phyloP scores from a whole-genome alignment of 2,113 vertebrate species.

The Panthera tigris region DNA sequence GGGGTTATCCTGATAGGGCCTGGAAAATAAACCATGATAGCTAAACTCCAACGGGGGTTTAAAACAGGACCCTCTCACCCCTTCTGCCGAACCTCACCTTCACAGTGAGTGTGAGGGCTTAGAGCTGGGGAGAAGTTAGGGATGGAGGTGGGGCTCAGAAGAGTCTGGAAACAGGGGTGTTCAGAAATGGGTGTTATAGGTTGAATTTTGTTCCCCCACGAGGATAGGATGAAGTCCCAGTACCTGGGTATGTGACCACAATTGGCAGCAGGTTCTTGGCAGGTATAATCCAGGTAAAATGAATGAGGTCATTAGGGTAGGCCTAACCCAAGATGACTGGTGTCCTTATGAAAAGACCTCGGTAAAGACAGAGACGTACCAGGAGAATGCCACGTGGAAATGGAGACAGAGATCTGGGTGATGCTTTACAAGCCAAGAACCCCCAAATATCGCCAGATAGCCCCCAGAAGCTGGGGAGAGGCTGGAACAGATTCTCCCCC shows the following conservation, averaged over 20 bases:
- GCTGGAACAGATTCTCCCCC: not conserved
- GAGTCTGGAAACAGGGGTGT: not conserved
- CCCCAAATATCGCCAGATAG: not conserved
- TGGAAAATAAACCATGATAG: not conserved
- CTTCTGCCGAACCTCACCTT: not conserved
- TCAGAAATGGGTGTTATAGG: not conserved
- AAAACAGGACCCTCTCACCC: not conserved
- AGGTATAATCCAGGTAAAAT: not conserved
- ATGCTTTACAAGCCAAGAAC: not conserved
- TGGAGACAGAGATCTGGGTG: not conserved
- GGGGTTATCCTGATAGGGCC: not conserved
- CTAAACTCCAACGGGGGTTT: not conserved
- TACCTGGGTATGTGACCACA: not conserved
- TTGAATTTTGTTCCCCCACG: not conserved
- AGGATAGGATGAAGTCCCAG: not conserved
- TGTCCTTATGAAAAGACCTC: not conserved
- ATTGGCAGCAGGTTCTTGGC: not conserved
- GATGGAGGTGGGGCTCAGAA: not conserved
- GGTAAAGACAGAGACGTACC: not conserved
- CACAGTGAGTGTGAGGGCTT: not conserved
- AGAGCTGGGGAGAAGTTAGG: not conserved
- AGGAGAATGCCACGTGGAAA: rapidly evolving
- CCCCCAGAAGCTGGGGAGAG: not conserved
- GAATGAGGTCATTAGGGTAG: not conserved
- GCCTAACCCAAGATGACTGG: not conserved